Conservation (phyloP, 2,888 invertebrate species). For the Danaus chrysippus region DNA sequence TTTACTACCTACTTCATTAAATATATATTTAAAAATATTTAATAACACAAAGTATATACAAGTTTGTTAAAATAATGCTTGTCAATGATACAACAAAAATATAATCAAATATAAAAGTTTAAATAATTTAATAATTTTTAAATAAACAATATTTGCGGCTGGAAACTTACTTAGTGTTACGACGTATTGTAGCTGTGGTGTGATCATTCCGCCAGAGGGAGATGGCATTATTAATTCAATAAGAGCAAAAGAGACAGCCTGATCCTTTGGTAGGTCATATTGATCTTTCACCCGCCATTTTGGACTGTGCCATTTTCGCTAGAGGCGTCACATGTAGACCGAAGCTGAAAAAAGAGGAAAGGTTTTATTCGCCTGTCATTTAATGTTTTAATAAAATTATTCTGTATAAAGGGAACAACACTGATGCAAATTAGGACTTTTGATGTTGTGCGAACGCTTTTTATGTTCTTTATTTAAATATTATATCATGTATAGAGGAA, state of each 20-base stretch:
- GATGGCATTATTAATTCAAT: slow-evolving; percentile 38
- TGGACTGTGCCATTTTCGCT: slow-evolving; percentile 72
- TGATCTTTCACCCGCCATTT: slow-evolving; percentile 80
- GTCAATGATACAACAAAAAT: background rate
- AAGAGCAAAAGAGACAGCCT: slow-evolving; percentile 50
- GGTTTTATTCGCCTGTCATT: slow-evolving; percentile 71
- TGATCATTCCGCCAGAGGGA: slow-evolving; percentile 53
- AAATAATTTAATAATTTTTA: background rate
- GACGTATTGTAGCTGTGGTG: slow-evolving; percentile 68
- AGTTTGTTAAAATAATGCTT: no score
- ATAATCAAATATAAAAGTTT: background rate
- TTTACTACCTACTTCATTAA: background rate
- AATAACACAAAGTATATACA: no score
- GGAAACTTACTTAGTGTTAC: slow-evolving; percentile 61
- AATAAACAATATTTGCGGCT: slow-evolving; percentile 53
- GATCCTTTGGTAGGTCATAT: slow-evolving; percentile 75
- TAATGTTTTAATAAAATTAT: slow-evolving; percentile 71
- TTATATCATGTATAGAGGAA: background rate
- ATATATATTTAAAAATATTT: no score
- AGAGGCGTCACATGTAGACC: slow-evolving; percentile 69
- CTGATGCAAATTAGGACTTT: slow-evolving; percentile 67
- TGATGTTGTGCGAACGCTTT: slow-evolving; percentile 56
- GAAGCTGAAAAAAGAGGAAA: slow-evolving; percentile 55
- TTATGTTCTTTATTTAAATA: slow-evolving; percentile 20
- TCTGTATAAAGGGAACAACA: slow-evolving; percentile 52